Conservation (phyloP, 2,888 invertebrate species). For the Thymelicus sylvestris region DNA sequence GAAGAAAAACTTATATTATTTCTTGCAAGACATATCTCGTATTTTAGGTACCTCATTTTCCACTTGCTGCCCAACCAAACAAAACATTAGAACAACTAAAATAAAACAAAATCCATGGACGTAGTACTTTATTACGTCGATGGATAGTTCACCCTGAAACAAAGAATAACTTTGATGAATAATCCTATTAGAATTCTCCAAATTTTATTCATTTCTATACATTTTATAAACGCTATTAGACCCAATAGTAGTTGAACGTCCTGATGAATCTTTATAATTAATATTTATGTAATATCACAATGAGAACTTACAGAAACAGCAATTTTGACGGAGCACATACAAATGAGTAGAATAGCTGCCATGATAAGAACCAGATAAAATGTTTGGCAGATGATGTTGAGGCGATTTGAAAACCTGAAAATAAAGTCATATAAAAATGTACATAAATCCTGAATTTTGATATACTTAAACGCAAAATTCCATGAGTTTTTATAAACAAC, state of each 20-base stretch:
- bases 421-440: neutral
- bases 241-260: too few species aligned
- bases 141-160: conserved; percentile 66
- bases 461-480: too few species aligned
- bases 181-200: too few species aligned
- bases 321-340: conserved; percentile 77
- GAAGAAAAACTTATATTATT: too few species aligned
- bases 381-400: conserved; percentile 70
- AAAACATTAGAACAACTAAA: conserved; percentile 69
- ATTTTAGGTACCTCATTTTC: conserved; percentile 24
- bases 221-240: too few species aligned
- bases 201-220: too few species aligned
- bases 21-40: neutral
- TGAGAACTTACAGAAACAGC: conserved; percentile 69
- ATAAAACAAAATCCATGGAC: conserved; percentile 68
- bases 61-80: conserved; percentile 70
- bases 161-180: conserved; percentile 13
- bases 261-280: too few species aligned
- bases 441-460: too few species aligned
- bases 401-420: conserved; percentile 68
- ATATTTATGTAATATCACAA: neutral
- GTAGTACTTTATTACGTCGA: conserved; percentile 70
- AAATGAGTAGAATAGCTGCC: conserved; percentile 69
- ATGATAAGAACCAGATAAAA: conserved; percentile 72
- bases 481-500: too few species aligned